phyloP scores from a whole-genome alignment of 2,113 vertebrate genomes.

The Gopherus flavomarginatus region DNA sequence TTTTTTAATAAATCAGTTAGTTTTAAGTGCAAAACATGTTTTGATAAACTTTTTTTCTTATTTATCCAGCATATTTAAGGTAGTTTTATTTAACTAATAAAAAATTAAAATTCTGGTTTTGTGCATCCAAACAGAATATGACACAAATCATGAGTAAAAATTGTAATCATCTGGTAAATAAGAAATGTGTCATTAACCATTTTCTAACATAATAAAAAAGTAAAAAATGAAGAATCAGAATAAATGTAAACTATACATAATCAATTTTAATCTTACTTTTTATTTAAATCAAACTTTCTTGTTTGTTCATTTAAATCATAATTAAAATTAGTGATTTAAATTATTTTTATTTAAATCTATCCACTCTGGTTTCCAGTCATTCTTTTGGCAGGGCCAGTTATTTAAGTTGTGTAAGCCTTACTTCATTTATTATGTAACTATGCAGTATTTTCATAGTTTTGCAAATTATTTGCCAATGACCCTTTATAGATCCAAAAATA shows the following conservation, averaged over 20 bases:
- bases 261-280: no score
- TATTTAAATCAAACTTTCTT: not conserved
- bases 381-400: not conserved
- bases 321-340: not conserved
- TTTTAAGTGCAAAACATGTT: not conserved
- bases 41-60: not conserved
- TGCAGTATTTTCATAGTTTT: not conserved
- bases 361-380: not conserved
- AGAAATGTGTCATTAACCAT: not conserved
- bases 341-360: not conserved
- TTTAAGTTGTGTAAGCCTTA: not conserved
- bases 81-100: not conserved
- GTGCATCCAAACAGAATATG: not conserved
- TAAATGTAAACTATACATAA: not conserved
- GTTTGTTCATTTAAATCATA: not conserved
- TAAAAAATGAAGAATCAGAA: not conserved
- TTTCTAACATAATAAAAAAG: not conserved
- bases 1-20: not conserved
- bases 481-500: slow-evolving; percentile 59
- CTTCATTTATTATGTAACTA: not conserved
- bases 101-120: not conserved
- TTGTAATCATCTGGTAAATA: not conserved
- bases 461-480: slow-evolving; percentile 32
- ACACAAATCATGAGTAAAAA: not conserved
- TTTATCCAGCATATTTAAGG: not conserved